These are phyloP conservation scores for Buphagus erythrorhynchus DNA, from an alignment of 2,797 vertebrate species.

Conservation along the genomic window DNA sequence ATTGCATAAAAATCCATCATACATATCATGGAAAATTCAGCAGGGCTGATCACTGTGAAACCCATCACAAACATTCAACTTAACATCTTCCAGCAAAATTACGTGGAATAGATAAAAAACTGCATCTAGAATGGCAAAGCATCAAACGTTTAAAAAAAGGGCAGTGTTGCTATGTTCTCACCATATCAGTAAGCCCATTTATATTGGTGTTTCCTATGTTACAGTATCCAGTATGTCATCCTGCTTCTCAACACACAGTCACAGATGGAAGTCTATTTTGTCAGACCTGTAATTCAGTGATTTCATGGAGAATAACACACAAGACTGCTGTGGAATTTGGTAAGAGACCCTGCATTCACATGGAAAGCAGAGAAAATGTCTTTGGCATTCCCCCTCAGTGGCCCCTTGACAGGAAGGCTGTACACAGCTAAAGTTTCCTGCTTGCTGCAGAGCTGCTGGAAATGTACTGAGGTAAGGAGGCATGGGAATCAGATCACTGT, in stretches of 20 bases:
- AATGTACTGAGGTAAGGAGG: background rate
- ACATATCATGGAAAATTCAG: background rate
- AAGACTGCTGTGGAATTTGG: background rate
- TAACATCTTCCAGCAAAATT: background rate
- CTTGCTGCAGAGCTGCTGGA: background rate
- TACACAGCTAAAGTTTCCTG: background rate
- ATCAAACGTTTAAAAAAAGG: background rate
- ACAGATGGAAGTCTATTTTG: slow-evolving; percentile 24
- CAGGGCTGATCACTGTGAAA: background rate
- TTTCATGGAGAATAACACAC: slow-evolving; percentile 9
- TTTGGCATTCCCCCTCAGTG: background rate
- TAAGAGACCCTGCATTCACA: background rate
- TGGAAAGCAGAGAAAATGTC: background rate
- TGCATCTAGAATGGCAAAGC: background rate
- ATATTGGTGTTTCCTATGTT: background rate
- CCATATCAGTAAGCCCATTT: background rate
- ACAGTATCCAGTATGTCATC: background rate
- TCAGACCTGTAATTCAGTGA: background rate
- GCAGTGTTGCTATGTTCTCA: background rate
- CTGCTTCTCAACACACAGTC: background rate
- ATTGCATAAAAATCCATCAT: background rate
- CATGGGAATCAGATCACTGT: background rate
- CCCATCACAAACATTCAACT: background rate
- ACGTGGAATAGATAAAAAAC: background rate
- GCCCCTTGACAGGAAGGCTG: background rate